These are phyloP conservation scores for Pseudomyrmex dendroicus DNA, from an alignment of 1,140 invertebrate genomes.

Conservation along the genomic window DNA sequence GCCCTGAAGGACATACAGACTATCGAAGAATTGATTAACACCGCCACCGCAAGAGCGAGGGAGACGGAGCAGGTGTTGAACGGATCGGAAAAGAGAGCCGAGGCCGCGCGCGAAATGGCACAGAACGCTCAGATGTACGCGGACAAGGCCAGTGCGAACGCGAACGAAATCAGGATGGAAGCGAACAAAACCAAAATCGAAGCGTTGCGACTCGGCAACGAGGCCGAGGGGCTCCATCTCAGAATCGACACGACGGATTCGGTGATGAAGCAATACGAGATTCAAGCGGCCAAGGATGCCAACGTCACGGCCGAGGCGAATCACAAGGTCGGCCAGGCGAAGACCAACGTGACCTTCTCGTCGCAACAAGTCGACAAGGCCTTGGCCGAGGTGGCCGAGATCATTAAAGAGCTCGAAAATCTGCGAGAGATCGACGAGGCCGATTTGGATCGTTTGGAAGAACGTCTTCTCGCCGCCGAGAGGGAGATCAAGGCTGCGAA, in stretches of 20 bases:
- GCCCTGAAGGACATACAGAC: slow-evolving; percentile 87
- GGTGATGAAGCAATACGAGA: slow-evolving; percentile 89
- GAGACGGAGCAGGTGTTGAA: slow-evolving; percentile 90
- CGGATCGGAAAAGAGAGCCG: slow-evolving; percentile 92
- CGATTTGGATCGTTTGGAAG: slow-evolving; percentile 90
- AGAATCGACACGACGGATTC: slow-evolving; percentile 90
- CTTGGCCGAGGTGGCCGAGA: slow-evolving; percentile 91
- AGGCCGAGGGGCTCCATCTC: slow-evolving; percentile 90
- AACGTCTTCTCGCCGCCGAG: slow-evolving; percentile 90
- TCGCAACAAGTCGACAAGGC: slow-evolving; percentile 93
- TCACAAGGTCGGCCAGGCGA: slow-evolving; percentile 94
- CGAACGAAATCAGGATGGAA: slow-evolving; percentile 90
- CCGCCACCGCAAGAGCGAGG: slow-evolving; percentile 87
- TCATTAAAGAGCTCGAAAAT: slow-evolving; percentile 92
- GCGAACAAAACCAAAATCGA: slow-evolving; percentile 91
- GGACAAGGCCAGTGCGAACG: slow-evolving; percentile 84
- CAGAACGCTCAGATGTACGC: slow-evolving; percentile 90
- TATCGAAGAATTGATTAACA: slow-evolving; percentile 85
- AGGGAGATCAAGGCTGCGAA: slow-evolving; percentile 90
- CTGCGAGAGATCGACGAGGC: slow-evolving; percentile 90
- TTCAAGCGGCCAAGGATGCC: slow-evolving; percentile 90
- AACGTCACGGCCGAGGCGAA: slow-evolving; percentile 90
- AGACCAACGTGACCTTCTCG: slow-evolving; percentile 91
- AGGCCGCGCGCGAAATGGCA: slow-evolving; percentile 90
- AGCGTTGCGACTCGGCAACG: slow-evolving; percentile 90